Evolutionary conservation across 2,797 vertebrate genomes (phyloP).

Genomic region (Triplophysa yarkandensis): DNA sequence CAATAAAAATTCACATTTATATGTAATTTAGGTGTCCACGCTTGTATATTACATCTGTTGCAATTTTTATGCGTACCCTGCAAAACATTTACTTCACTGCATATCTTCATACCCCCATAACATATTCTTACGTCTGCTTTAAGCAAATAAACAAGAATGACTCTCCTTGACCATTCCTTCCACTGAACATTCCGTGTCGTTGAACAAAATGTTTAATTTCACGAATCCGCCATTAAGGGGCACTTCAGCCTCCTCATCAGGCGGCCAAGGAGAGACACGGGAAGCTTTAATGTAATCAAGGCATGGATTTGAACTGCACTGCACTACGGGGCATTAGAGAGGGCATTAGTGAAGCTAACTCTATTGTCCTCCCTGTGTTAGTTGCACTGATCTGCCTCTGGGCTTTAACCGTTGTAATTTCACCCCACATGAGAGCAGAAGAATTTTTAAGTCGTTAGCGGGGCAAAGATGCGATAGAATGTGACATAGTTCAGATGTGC

Average conservation of each 20-base stretch:
- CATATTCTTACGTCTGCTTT: neutral
- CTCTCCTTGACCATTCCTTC: conserved; percentile 6
- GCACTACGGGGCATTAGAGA: conserved; percentile 43
- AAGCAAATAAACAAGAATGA: neutral
- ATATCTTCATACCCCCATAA: neutral
- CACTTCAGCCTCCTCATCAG: conserved; percentile 53
- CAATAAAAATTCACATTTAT: conserved; percentile 50
- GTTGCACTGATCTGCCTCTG: conserved; percentile 38
- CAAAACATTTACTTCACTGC: neutral
- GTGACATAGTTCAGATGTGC: conserved; percentile 43
- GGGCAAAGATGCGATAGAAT: conserved; percentile 41
- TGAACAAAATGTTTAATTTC: conserved; percentile 56
- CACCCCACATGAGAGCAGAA: conserved; percentile 37
- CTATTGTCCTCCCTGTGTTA: conserved; percentile 55
- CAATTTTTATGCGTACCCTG: neutral
- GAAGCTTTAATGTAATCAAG: conserved; percentile 55
- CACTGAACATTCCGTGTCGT: conserved; percentile 24
- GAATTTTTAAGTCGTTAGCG: conserved; percentile 43
- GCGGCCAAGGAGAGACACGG: conserved; percentile 42
- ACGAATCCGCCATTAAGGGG: conserved; percentile 52
- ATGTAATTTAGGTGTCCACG: conserved; percentile 37
- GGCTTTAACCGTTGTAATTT: conserved; percentile 45
- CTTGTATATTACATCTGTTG: conserved; percentile 9
- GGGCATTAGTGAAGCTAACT: conserved; percentile 43
- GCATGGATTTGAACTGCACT: conserved; percentile 40